phyloP scores from a whole-genome alignment of 2,113 vertebrate genomes.

The Oreotragus oreotragus region DNA sequence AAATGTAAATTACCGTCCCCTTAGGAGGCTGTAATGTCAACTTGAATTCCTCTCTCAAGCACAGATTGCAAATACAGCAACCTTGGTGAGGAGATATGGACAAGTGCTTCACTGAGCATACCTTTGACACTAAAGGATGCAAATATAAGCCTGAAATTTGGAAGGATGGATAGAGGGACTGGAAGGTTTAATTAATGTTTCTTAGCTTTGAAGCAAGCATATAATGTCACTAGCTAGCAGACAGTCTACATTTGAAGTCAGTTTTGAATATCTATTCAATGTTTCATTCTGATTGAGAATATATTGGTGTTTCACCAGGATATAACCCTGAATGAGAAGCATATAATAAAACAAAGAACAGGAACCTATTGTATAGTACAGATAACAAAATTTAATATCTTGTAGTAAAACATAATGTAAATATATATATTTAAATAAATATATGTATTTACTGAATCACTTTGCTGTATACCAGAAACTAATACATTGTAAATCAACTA shows the following conservation, averaged over 20 bases:
- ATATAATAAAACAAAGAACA: not conserved
- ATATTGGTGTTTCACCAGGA: not conserved
- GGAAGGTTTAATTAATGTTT: slow-evolving; percentile 17
- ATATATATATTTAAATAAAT: not conserved
- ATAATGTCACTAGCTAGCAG: not conserved
- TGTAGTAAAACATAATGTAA: not conserved
- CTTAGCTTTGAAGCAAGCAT: not conserved
- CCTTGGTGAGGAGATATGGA: not conserved
- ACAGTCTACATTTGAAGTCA: not conserved
- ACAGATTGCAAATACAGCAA: not conserved
- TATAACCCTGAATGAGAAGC: not conserved
- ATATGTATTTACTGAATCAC: not conserved
- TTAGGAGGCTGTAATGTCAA: not conserved
- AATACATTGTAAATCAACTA: not conserved
- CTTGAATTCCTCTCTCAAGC: not conserved
- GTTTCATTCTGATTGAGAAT: not conserved
- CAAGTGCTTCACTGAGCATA: not conserved
- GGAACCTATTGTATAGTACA: not conserved
- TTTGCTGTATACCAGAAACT: not conserved
- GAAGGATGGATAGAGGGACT: not conserved
- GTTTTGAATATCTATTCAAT: not conserved
- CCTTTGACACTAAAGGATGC: not conserved
- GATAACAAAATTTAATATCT: not conserved
- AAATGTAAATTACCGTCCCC: not conserved
- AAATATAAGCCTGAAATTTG: not conserved